These are phyloP conservation scores for Capitulum mitella DNA, from an alignment of 2,888 invertebrate genomes.

Conservation along the genomic window DNA sequence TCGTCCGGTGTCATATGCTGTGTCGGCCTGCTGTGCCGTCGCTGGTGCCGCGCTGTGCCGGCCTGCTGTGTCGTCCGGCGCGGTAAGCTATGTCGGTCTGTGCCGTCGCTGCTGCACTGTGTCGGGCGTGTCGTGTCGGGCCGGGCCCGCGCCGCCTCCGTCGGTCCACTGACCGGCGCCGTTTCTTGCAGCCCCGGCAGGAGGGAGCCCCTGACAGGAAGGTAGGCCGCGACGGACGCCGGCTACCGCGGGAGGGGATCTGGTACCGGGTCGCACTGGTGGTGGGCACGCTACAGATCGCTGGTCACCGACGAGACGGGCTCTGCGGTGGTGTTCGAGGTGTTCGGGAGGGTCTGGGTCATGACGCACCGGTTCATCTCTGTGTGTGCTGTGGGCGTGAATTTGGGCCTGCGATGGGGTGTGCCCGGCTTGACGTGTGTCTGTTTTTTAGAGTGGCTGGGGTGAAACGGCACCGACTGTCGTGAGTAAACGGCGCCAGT, in stretches of 20 bases:
- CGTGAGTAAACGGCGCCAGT: neutral
- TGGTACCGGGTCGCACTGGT: neutral
- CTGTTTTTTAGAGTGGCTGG: neutral
- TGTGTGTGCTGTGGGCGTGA: too few relatives aligned
- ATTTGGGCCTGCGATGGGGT: too few relatives aligned
- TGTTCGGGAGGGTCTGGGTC: too few relatives aligned
- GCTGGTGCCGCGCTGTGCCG: too few relatives aligned
- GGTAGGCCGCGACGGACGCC: neutral
- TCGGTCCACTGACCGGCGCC: neutral
- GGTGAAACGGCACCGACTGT: neutral
- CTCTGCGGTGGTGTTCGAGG: too few relatives aligned
- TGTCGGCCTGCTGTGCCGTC: too few relatives aligned
- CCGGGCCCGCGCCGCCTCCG: neutral
- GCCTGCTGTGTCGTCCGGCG: neutral
- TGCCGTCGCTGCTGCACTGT: neutral
- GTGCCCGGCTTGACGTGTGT: too few relatives aligned
- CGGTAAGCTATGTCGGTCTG: too few relatives aligned
- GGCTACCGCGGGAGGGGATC: neutral
- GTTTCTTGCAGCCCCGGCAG: neutral
- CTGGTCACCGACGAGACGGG: too few relatives aligned
- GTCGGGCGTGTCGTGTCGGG: neutral
- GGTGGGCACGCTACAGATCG: neutral
- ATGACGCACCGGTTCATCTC: too few relatives aligned
- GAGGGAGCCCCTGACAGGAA: neutral
- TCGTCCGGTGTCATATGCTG: too few relatives aligned